Base-by-base conservation (phyloP, 2,113 vertebrate genomes). In the Rafetus swinhoei region DNA sequence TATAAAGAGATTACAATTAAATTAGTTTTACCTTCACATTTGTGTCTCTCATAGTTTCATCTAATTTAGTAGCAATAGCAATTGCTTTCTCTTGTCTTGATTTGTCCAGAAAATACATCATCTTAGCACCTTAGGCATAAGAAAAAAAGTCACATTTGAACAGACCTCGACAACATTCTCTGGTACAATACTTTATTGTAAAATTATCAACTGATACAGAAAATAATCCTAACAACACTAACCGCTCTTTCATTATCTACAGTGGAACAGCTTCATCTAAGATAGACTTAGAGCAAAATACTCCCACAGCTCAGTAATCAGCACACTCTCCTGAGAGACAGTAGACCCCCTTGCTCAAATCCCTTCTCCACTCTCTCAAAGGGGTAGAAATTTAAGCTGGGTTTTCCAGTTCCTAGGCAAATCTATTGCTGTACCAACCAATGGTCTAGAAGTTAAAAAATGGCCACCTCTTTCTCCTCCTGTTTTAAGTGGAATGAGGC, bases 41-140 rank as follows among this genome's bases (percentile, higher is more conserved):
- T 97, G 93, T 98, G 97, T 98, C 98, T 95, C 93, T 98, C 97
- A 98, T 91, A 57, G 87, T 97, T 93, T 98, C 98, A 96, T 98
- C 98, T 92, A 98, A 95, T 90, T 96, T 98, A 85, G 98, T 98
- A 60, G 98, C 98, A 93, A 98, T 91, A 91, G 98, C 95, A 94
- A 98, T 97, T 94, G 98, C 98, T 97, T 98, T 98, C 92, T 98
- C 98, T 97, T 98, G 98, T 92, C 97, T 98, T 93, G 98, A 98
- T 92, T 98, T 98, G 88, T 98, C 98, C 95, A 98, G 95, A 96
- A 98, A 98, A 97, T 98, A 98, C 98, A 98, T 98, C 98, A 98
- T 98, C 95, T 98, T 98, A 92, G 98, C 98, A 97, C 98, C 98
- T 98, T 90, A 94, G 91, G 89, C 60, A 90, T 74, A 97, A 96